These are phyloP conservation scores for Vireo altiloquus DNA, from an alignment of 2,113 vertebrate genomes.

Conservation along the genomic window DNA sequence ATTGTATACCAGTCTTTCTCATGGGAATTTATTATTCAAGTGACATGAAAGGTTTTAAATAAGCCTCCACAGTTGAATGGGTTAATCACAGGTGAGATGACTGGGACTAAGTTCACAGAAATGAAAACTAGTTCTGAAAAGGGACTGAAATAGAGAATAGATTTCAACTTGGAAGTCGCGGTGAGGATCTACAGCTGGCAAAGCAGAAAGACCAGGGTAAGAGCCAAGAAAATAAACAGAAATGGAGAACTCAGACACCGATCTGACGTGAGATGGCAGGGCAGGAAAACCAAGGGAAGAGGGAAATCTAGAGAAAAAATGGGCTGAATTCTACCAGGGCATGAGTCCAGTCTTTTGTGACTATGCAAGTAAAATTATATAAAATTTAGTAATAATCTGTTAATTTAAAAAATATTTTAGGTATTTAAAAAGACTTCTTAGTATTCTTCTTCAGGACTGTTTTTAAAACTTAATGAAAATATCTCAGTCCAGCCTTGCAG, in stretches of 20 bases:
- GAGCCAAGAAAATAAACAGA: neutral
- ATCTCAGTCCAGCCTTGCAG: neutral
- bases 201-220: neutral
- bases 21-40: neutral
- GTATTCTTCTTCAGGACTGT: neutral
- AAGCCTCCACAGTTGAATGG: neutral
- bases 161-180: neutral
- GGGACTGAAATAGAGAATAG: neutral
- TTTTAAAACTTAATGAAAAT: neutral
- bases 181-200: neutral
- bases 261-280: neutral
- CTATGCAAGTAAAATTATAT: neutral
- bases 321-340: neutral
- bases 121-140: neutral
- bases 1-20: neutral
- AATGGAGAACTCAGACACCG: neutral
- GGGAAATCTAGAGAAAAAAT: neutral
- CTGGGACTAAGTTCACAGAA: neutral
- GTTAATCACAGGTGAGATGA: neutral
- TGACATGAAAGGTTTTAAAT: neutral
- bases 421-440: neutral
- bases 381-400: neutral
- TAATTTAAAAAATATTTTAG: neutral
- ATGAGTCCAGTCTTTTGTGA: neutral
- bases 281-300: neutral